Conservation (phyloP, 2,888 invertebrate genomes). For the Automeris io region DNA sequence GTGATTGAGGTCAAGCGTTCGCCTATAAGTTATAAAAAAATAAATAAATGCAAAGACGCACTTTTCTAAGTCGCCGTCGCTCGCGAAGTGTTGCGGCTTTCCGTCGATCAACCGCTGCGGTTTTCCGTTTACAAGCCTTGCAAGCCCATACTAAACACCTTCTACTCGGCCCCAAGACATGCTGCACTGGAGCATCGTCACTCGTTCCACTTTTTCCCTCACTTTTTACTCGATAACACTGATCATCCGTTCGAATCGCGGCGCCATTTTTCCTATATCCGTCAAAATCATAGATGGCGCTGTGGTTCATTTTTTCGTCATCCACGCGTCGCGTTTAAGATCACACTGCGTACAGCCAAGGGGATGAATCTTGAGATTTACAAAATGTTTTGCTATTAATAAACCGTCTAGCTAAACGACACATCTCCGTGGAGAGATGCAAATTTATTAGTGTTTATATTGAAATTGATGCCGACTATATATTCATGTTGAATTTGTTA, state of each 20-base stretch:
- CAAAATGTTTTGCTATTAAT: constrained; percentile 71
- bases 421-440: constrained; percentile 61
- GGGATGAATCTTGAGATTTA: constrained; percentile 63
- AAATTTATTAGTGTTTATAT: constrained; percentile 76
- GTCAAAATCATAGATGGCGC: constrained; percentile 39
- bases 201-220: constrained; percentile 37
- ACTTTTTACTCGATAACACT: constrained; percentile 55
- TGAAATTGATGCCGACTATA: constrained; percentile 73
- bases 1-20: no score
- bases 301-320: constrained; percentile 53
- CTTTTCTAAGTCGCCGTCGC: constrained; percentile 93
- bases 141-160: constrained; percentile 97
- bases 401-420: constrained; percentile 58
- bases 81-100: constrained; percentile 98
- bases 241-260: constrained; percentile 17
- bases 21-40: no score
- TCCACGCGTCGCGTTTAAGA: constrained; percentile 50
- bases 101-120: constrained; percentile 94
- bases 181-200: constrained; percentile 62
- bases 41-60: no score
- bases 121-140: constrained; percentile 97
- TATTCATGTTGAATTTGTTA: constrained; percentile 68
- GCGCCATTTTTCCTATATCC: constrained; percentile 37
- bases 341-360: constrained; percentile 56
- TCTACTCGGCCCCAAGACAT: constrained; percentile 76